Conservation (phyloP, 2,113 vertebrate genomes). For the Ageneiosus marmoratus region DNA sequence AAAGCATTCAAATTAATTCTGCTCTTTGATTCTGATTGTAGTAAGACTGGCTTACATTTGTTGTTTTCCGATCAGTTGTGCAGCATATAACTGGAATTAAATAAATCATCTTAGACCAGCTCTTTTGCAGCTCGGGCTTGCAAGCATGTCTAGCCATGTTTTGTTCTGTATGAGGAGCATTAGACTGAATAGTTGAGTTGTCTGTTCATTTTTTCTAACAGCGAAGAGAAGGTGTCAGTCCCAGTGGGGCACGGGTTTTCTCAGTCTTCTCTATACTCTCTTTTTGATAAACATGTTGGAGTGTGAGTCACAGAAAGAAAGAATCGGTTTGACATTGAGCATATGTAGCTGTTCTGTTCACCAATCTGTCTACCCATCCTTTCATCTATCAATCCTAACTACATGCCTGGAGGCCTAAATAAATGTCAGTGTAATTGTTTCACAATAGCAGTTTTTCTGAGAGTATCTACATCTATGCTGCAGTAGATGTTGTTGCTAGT, state of each 20-base stretch:
- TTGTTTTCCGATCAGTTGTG: neutral
- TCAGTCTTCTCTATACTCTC: neutral
- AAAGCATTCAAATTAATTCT: neutral
- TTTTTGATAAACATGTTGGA: neutral
- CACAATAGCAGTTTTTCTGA: too few species aligned
- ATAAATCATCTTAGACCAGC: neutral
- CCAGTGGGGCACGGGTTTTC: neutral
- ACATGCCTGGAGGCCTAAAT: neutral
- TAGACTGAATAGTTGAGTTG: neutral
- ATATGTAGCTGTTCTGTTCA: neutral
- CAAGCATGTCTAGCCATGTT: neutral
- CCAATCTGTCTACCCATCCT: neutral
- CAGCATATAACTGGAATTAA: neutral
- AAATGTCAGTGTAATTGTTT: too few species aligned
- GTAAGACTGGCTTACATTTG: neutral
- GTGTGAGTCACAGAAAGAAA: slow-evolving; percentile 23
- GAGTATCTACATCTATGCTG: too few species aligned
- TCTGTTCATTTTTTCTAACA: slow-evolving; percentile 16
- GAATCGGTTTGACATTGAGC: slow-evolving; percentile 8
- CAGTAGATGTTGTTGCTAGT: too few species aligned
- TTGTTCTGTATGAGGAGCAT: neutral
- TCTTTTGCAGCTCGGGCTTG: neutral
- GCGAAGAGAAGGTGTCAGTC: slow-evolving; percentile 15
- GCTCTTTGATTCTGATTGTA: neutral
- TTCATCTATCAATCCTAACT: neutral